These are phyloP conservation scores for Druceiella hillmani DNA, from an alignment of 2,888 invertebrate genomes.

Conservation along the genomic window DNA sequence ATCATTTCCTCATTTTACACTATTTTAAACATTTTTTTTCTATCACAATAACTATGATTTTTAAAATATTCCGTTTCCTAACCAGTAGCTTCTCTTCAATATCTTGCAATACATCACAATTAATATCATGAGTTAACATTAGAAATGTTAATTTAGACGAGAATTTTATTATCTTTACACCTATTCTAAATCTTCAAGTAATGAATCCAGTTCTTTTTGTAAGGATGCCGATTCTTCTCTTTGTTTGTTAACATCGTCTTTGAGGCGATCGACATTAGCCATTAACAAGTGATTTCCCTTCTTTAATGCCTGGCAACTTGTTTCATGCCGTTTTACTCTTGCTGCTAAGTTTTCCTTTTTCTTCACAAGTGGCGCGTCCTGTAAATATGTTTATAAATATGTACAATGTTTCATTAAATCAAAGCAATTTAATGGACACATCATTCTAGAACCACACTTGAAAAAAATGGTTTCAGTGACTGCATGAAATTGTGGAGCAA, in stretches of 20 bases:
- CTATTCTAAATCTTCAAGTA: slow-evolving; percentile 79
- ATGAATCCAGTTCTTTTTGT: slow-evolving; percentile 81
- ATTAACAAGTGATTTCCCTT: slow-evolving; percentile 85
- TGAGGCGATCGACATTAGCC: slow-evolving; percentile 81
- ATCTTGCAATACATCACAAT: too few species aligned
- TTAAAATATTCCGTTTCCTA: too few species aligned
- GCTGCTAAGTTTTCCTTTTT: slow-evolving; percentile 61
- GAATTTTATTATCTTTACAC: too few species aligned
- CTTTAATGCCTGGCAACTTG: slow-evolving; percentile 71
- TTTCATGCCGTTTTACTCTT: slow-evolving; percentile 70
- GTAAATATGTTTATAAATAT: slow-evolving; percentile 18
- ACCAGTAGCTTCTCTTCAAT: too few species aligned
- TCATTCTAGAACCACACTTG: slow-evolving; percentile 16
- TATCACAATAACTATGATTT: too few species aligned
- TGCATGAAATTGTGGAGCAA: too few species aligned
- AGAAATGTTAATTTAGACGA: too few species aligned
- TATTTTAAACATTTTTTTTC: too few species aligned
- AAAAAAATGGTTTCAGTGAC: too few species aligned
- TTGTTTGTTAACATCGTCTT: slow-evolving; percentile 80
- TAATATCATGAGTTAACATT: too few species aligned
- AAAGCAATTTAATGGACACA: neutral
- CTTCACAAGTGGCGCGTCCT: slow-evolving; percentile 62
- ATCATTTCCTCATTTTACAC: too few species aligned
- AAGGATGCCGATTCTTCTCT: slow-evolving; percentile 71
- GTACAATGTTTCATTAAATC: slow-evolving; percentile 2